Percentiles rank a stretch among this genome's conserved stretches.
These are phyloP conservation scores for cattle (Bos taurus) DNA, from an alignment of 2,113 vertebrate species.

Conservation along the genomic window DNA sequence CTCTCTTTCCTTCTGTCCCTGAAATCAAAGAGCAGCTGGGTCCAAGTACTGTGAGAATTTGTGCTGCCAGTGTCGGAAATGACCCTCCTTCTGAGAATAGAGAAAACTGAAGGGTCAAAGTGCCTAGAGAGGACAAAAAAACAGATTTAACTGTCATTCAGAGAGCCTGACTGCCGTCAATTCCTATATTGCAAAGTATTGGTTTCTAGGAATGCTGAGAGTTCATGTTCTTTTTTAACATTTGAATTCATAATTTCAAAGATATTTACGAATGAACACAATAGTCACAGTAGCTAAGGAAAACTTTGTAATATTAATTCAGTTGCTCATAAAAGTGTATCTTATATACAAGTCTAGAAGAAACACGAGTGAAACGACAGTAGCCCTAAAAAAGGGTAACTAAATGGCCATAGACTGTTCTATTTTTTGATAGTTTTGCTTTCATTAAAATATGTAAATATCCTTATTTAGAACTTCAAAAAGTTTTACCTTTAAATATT, in stretches of 20 bases:
- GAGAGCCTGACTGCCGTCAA: background rate
- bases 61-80: background rate
- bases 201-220: background rate
- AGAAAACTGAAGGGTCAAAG: background rate
- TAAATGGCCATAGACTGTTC: background rate
- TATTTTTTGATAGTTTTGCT: background rate
- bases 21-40: background rate
- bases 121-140: background rate
- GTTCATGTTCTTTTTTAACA: background rate
- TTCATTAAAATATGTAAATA: background rate
- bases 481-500: background rate
- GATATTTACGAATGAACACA: background rate
- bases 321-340: background rate
- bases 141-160: too few relatives aligned
- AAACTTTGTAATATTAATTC: background rate
- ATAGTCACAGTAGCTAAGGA: background rate
- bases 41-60: background rate
- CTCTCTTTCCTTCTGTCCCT: background rate
- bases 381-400: background rate
- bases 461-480: background rate
- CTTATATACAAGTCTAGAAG: background rate
- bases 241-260: background rate
- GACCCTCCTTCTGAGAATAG: background rate
- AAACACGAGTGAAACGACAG: background rate
- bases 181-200: background rate